phyloP scores from a whole-genome alignment of 2,113 vertebrate genomes.

The Ptyas mucosa region DNA sequence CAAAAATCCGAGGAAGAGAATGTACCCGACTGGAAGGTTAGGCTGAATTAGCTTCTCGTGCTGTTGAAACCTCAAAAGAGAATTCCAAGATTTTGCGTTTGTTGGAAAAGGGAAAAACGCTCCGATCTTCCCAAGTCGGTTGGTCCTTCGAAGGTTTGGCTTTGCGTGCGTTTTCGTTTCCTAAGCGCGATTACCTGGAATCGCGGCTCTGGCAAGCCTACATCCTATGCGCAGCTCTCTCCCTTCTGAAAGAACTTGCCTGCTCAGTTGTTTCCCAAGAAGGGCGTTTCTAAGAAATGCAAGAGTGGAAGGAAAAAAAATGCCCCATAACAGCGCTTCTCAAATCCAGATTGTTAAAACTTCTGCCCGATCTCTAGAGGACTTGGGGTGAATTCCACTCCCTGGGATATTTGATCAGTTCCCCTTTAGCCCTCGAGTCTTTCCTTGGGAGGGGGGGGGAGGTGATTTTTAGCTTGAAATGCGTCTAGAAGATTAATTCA shows the following conservation, averaged over 20 bases:
- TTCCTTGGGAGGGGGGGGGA: background rate
- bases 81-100: background rate
- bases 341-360: background rate
- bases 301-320: background rate
- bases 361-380: background rate
- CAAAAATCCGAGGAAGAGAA: background rate
- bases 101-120: background rate
- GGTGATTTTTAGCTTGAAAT: background rate
- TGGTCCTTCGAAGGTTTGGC: background rate
- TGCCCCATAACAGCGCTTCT: background rate
- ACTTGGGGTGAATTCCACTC: background rate
- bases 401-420: background rate
- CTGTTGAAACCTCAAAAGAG: background rate
- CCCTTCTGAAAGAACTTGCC: background rate
- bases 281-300: background rate
- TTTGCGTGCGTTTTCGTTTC: background rate
- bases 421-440: background rate
- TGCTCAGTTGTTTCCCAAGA: background rate
- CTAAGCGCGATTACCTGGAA: background rate
- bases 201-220: too few relatives aligned
- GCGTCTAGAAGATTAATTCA: background rate
- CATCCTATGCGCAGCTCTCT: too few relatives aligned
- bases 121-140: too few relatives aligned
- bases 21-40: background rate
- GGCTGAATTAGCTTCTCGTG: background rate